Evolutionary conservation across 2,797 vertebrate genomes (phyloP), one percentile per base, ranked within the genome.

Genomic region (Silurus lanzhouensis): DNA sequence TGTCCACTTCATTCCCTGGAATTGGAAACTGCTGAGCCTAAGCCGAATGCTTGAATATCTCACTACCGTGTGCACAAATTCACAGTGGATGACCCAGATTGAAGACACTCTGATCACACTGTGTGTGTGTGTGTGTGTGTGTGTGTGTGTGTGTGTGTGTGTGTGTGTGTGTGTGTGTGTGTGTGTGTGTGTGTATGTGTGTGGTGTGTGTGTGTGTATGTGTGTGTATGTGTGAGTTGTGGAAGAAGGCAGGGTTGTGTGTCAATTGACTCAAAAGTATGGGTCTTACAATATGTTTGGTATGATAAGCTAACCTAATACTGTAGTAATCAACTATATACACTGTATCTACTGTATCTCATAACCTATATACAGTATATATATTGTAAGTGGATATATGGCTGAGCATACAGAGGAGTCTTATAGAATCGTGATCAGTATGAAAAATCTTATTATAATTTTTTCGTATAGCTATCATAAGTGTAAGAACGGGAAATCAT

Each of bases 1-100:
- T 76, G 17, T 76, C 4, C 52, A 58, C 74, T 58, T 58, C 25
- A 76, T 17, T 76, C 13, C 25, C 0, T n/a, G 17, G 74, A 76
- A 76, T 12, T 76, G 55, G 74, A 77, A 77, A 77, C 74, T 58
- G 25, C 74, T 60, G 74, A 27, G 55, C 25, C 52, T 77, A 3
- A 77, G 25, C 17, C 58, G 74, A 76, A 27, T 5, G 0, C 52
- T 27, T 8, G 31, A 60, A 38, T 17, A 77, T 75, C n/a, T 75
- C n/a, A 75, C n/a, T 52, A 57, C 55, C 10, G 15, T 58, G 27
- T 60, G 25, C 15, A 77, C 8, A 77, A 58, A 58, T 31, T 75
- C 72, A 75, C 22, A 17, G 48, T 75, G 72, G 46, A 20, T 77
- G 55, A 58, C 74, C 74, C 74, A 77, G 74, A 77, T 60, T 31